phyloP scores from a whole-genome alignment of 1,140 invertebrate species.

The Medauroidea extradentata region DNA sequence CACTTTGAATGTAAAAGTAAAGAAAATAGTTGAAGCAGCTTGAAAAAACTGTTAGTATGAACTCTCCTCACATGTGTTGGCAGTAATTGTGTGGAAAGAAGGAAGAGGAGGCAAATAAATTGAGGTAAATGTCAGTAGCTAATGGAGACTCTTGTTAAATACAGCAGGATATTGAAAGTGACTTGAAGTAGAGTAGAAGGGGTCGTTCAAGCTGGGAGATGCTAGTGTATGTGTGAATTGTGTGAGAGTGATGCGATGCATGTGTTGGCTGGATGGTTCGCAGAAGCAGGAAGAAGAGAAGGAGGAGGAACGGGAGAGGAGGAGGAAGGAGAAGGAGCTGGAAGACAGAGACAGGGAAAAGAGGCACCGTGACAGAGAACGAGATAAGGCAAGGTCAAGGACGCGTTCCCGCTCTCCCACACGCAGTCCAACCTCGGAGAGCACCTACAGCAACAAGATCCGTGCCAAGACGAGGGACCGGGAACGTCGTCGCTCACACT shows the following conservation, averaged over 20 bases:
- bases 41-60: no score
- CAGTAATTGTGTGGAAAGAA: no score
- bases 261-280: neutral
- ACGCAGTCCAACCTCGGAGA: neutral
- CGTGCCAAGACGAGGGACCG: conserved; percentile 7
- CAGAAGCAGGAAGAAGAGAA: conserved; percentile 16
- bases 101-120: no score
- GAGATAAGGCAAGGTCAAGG: neutral
- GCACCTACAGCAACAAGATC: conserved; percentile 10
- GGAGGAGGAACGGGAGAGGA: conserved; percentile 6
- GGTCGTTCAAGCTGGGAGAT: no score
- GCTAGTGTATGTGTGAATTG: neutral
- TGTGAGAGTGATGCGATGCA: neutral
- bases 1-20: no score
- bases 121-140: no score
- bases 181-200: no score
- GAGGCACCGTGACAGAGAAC: neutral
- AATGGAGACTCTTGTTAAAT: no score
- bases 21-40: no score
- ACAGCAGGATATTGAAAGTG: no score
- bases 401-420: neutral
- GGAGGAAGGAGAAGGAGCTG: conserved; percentile 2
- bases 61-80: no score
- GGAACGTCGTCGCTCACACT: conserved; percentile 4
- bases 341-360: neutral